phyloP scores from a whole-genome alignment of 2,888 invertebrate genomes.

The Lagria hirta region DNA sequence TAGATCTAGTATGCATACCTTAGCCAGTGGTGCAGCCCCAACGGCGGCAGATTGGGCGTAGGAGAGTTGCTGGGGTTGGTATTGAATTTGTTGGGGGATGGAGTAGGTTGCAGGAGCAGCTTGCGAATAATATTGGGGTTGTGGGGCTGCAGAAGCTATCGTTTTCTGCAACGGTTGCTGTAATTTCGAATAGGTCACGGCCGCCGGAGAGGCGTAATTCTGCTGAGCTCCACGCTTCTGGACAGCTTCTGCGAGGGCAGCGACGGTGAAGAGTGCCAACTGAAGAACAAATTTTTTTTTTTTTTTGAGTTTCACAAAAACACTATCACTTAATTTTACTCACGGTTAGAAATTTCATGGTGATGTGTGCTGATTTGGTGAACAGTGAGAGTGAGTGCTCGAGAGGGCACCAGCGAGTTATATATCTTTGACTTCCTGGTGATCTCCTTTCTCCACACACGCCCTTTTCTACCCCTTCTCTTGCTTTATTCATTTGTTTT shows the following conservation, averaged over 20 bases:
- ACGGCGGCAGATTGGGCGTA: slow-evolving; percentile 27
- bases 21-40: slow-evolving; percentile 24
- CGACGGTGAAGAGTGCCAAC: slow-evolving; percentile 31
- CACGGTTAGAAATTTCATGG: slow-evolving; percentile 46
- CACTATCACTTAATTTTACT: slow-evolving; percentile 36
- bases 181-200: slow-evolving; percentile 23
- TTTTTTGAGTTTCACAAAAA: slow-evolving; percentile 20
- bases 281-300: too few relatives aligned
- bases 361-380: slow-evolving; percentile 30
- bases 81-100: slow-evolving; percentile 32
- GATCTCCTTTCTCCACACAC: slow-evolving; percentile 49
- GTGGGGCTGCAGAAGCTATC: slow-evolving; percentile 13
- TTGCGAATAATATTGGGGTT: slow-evolving; percentile 25
- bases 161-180: slow-evolving; percentile 25
- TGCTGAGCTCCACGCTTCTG: slow-evolving; percentile 32
- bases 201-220: slow-evolving; percentile 13
- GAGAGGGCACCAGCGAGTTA: slow-evolving; percentile 41
- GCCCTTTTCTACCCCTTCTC: slow-evolving; percentile 29
- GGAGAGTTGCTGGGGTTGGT: slow-evolving; percentile 31
- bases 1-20: too few relatives aligned
- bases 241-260: slow-evolving; percentile 26
- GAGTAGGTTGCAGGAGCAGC: slow-evolving; percentile 26
- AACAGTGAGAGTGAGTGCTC: slow-evolving; percentile 37
- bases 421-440: slow-evolving; percentile 47
- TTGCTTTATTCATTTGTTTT: too few relatives aligned